Base-by-base conservation (phyloP, 1,140 invertebrate species). In the Brachionus manjavacas region DNA sequence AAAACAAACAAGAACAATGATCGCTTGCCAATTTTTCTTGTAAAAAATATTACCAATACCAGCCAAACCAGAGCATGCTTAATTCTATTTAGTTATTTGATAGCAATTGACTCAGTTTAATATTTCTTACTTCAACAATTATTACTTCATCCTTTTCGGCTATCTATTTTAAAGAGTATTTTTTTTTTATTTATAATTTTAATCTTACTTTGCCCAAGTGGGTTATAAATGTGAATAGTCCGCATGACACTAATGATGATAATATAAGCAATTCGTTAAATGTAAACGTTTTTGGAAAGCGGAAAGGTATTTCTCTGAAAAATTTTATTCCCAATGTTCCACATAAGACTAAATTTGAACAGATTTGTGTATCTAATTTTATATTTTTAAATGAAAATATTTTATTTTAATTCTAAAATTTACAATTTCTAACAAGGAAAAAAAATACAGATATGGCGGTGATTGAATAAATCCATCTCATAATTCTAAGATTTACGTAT, bases 31-130 rank as follows among this genome's bases (percentile, higher is more conserved):
- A 64, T 20, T 64, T 68, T 39, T 60, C 16, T 14, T 16, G 41
- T 81, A 31, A 81, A 43, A 8, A 81, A 6, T 16, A 64, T 8
- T 12, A 68, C 49, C 35, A 81, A 64, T 23, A 68, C 12, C 25
- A 81, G 28, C 79, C 79, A 81, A 39, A 64, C 23, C n/a, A 81
- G 7, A 16, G 79, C 52, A 64, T 81, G 64, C 79, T 81, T 60
- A 23, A 31, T 64, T 23, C 39, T 41, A 74, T 23, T 74, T 74
- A 41, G 16, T 52, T 52, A 41, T 80, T 52, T 52, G 31, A 35
- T 80, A 16, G 49, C 28, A 80, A 64, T 31, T 25, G 28, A 60
- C 14, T 23, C 41, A 20, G 8, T 23, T 39, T 35, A 43, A 64
- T 64, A 35, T 64, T 64, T 11, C n/a, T 64, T 81, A 81, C 79